These are phyloP conservation scores for Heloderma charlesbogerti DNA, from an alignment of 2,113 vertebrate species.

Conservation along the genomic window DNA sequence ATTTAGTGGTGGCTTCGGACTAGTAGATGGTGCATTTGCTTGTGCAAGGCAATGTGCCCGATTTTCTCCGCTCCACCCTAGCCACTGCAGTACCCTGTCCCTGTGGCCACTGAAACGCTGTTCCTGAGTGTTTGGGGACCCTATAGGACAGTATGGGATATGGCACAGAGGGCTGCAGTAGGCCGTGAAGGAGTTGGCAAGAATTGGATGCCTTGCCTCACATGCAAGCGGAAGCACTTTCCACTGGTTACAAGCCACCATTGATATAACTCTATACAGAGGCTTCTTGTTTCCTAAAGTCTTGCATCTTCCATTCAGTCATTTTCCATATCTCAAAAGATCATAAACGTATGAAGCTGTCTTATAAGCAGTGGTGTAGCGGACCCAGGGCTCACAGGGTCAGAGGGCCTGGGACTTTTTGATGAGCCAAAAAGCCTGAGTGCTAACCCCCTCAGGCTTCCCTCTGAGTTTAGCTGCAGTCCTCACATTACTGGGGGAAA, in stretches of 20 bases:
- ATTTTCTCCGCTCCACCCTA: no score
- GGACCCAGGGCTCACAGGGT: no score
- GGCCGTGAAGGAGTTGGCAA: not conserved
- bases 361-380: not conserved
- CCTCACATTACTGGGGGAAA: no score
- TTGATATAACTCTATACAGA: not conserved
- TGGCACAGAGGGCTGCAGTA: not conserved
- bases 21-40: not conserved
- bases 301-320: rapidly evolving
- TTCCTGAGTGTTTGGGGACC: not conserved
- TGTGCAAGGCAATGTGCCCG: not conserved
- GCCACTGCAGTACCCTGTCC: no score
- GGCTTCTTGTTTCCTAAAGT: constrained; percentile 31
- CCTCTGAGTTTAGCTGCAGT: no score
- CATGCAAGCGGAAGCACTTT: no score
- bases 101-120: no score
- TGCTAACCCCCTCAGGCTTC: no score
- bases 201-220: not conserved
- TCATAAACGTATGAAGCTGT: constrained; percentile 27
- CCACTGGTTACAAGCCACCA: no score
- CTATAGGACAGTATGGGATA: not conserved
- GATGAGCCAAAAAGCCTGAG: no score
- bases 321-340: constrained; percentile 34
- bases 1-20: not conserved
- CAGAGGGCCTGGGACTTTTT: no score